Evolutionary conservation across 2,113 vertebrate genomes (phyloP).

Genomic region (Corythaeola cristata): DNA sequence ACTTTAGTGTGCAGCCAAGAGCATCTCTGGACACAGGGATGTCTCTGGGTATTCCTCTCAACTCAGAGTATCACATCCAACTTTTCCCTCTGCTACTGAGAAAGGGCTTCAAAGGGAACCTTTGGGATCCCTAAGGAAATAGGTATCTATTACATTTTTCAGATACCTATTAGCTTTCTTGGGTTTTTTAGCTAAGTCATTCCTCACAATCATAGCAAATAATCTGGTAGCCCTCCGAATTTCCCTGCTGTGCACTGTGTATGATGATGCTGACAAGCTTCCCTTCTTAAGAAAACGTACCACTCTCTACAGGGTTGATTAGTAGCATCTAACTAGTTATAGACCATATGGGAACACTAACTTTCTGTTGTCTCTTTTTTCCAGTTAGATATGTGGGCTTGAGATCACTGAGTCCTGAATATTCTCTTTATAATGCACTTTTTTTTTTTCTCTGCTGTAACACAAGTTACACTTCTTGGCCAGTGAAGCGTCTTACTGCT

Average conservation of each 20-base stretch:
- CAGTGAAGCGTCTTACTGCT: conserved; percentile 8
- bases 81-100: neutral
- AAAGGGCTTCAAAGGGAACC: neutral
- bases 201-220: neutral
- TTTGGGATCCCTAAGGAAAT: neutral
- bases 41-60: neutral
- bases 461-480: neutral
- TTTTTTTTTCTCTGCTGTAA: neutral
- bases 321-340: neutral
- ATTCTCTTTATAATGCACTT: neutral
- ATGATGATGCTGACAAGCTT: neutral
- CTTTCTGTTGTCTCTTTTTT: neutral
- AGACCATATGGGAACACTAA: neutral
- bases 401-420: neutral
- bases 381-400: neutral
- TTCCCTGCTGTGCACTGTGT: neutral
- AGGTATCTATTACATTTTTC: neutral
- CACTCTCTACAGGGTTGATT: neutral
- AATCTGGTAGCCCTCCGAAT: neutral
- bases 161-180: neutral
- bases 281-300: neutral
- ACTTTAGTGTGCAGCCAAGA: neutral
- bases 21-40: neutral
- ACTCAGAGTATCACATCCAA: neutral
- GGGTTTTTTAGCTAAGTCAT: neutral